Evolutionary conservation across 2,888 invertebrate genomes (phyloP), one percentile per base, ranked within the genome.

Genomic region (Agrochola lota): DNA sequence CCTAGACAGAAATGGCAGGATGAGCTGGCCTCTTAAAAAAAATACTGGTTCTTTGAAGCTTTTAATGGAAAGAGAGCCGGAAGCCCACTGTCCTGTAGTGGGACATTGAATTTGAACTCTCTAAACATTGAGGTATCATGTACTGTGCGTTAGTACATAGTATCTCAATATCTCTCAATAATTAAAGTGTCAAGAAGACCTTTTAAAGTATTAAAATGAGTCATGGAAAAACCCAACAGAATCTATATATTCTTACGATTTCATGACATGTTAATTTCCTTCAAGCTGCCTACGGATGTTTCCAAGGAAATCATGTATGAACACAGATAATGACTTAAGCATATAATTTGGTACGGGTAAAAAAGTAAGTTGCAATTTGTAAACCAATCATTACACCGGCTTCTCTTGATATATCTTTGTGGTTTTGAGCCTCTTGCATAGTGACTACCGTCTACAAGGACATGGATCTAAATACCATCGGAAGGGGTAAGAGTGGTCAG

Each of bases 271-370:
- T 67, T 73, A 73, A 85, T 85, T 85, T 73, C 15, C 43, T 71
- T 70, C 20, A 35, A 40, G 15, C n/a, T 59, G 55, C 55, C 26
- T 76, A 68, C 67, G 71, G 82, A 85, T 73, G 67, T 71, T 77
- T 73, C 71, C 73, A 77, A 81, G 85, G 72, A 85, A 85, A 76
- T 71, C 49, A 71, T 71, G 30, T 73, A 63, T 49, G n/a, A 57
- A 73, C 35, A 60, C 20, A 55, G 52, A 76, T 69, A 70, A 77
- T 55, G 46, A 59, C 35, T 62, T 66, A 30, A 59, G 70, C 62
- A 63, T 68, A 67, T 81, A 76, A 73, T 85, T 85, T 71, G 12
- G 57, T 63, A 52, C 30, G 43, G 26, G 71, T 49, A 74, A 71
- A 84, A 80, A 79, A 84, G 69, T 84, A 55, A 67, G n/a, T 59